These are phyloP conservation scores for Drosophila merina DNA, from an alignment of 2,888 invertebrate genomes.

Conservation along the genomic window DNA sequence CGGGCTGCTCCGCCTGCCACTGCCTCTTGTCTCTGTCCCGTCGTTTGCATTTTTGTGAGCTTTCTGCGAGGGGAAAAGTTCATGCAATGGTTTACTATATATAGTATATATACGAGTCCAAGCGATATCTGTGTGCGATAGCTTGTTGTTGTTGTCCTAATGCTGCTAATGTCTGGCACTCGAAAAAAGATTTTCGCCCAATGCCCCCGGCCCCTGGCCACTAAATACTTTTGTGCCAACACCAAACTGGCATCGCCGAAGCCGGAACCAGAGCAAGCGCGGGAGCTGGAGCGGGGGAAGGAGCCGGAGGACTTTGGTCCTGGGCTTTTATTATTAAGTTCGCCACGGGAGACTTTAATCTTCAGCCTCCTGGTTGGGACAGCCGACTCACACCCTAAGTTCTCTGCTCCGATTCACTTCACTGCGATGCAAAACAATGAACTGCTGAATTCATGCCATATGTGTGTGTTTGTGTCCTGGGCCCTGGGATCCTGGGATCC, in stretches of 20 bases:
- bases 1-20: slow-evolving; percentile 15
- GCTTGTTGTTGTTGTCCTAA: slow-evolving; percentile 51
- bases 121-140: slow-evolving; percentile 43
- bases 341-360: slow-evolving; percentile 84
- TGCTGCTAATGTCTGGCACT: slow-evolving; percentile 78
- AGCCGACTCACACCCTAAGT: slow-evolving; percentile 32
- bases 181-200: slow-evolving; percentile 66
- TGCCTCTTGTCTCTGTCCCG: slow-evolving; percentile 31
- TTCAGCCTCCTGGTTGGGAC: slow-evolving; percentile 62
- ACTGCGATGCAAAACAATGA: slow-evolving; percentile 74
- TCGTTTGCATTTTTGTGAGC: slow-evolving; percentile 46
- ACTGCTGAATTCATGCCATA: slow-evolving; percentile 74
- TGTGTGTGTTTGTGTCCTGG: slow-evolving; percentile 54
- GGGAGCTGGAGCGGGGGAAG: not conserved
- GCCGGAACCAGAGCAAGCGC: slow-evolving; percentile 5
- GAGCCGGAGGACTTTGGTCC: slow-evolving; percentile 30
- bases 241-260: slow-evolving; percentile 49
- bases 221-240: slow-evolving; percentile 58
- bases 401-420: slow-evolving; percentile 41
- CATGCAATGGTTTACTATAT: slow-evolving; percentile 28
- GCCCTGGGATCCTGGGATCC: slow-evolving; percentile 41
- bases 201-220: slow-evolving; percentile 42
- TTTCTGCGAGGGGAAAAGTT: slow-evolving; percentile 31
- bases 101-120: slow-evolving; percentile 26
- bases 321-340: slow-evolving; percentile 83